Base-by-base conservation (phyloP, 2,113 vertebrate species). In the Corvus cornix region DNA sequence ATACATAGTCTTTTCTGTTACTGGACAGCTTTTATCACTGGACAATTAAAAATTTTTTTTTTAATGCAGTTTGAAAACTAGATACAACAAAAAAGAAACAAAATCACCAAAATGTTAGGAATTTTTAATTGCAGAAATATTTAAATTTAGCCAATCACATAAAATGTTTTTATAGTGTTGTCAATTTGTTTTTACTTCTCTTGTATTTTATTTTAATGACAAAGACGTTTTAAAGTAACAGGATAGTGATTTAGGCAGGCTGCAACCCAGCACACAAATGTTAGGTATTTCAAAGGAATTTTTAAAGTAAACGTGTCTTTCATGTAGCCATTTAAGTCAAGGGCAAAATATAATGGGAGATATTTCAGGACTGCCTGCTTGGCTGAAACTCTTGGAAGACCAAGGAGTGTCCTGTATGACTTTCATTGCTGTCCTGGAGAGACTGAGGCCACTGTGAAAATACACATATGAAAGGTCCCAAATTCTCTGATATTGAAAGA, bases 1-100 rank as follows among this genome's bases (percentile, higher is more conserved):
- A 97, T 91, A 97, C 97, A 95, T 97, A 92, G 91, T 93, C 83
- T 95, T 97, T 95, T 93, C 90, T 96, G 85, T 94, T 89, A 60
- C 91, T 96, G 86, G 89, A 91, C 16, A 72, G 41, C 63, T 95
- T 97, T 95, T 82, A 94, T 95, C 87, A 95, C 63, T 92, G 68
- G 53, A 89, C 93, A 96, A 96, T 97, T 96, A 92, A 97, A 94
- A 96, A 95, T 93, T 56, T 73, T 11, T 96, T 93, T 97, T 91
- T 88, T 41, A 64, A 64, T 92, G 64, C 33, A 44, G 39, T 89
- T 84, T 70, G 55, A 81, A 90, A 84, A 60, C 20, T 75, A 67
- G 75, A 60, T 30, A 16, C 8, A 73, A 55, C 16, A 41, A 74
- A 78, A 62, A 73, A 15, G 33, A 81, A 79, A 56, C 35, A 86